Percentiles rank a stretch among this genome's conserved stretches.
These are phyloP conservation scores for Phenacoccus solenopsis DNA, from an alignment of 1,140 invertebrate genomes.

Conservation along the genomic window DNA sequence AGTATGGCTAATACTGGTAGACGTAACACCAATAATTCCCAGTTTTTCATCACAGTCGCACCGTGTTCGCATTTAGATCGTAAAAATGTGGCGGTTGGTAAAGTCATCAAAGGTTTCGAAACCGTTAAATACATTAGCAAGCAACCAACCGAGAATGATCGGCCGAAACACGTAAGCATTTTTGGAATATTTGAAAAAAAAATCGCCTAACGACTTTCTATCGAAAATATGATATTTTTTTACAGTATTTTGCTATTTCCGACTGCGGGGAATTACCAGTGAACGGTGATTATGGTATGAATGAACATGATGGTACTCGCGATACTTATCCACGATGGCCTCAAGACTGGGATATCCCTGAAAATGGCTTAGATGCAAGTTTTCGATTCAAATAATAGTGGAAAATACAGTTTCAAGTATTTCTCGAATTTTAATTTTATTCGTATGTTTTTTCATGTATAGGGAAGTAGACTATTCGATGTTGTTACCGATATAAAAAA, in stretches of 20 bases:
- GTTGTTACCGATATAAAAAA: conserved; percentile 48
- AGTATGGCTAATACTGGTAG: conserved; percentile 83
- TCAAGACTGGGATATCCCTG: conserved; percentile 47
- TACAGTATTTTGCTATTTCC: conserved; percentile 40
- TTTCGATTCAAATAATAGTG: conserved; percentile 16
- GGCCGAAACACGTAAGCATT: conserved; percentile 22
- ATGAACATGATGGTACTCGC: conserved; percentile 51
- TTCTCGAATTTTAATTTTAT: neutral
- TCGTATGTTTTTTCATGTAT: conserved; percentile 18
- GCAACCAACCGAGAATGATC: conserved; percentile 28
- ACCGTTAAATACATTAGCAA: conserved; percentile 51
- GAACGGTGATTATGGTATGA: conserved; percentile 47
- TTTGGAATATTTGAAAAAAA: conserved; percentile 7
- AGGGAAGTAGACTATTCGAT: conserved; percentile 30
- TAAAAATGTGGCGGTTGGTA: conserved; percentile 82
- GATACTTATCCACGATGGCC: conserved; percentile 62
- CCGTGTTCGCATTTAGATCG: conserved; percentile 74
- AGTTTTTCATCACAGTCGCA: conserved; percentile 86
- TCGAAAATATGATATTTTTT: conserved; percentile 7
- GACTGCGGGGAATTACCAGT: conserved; percentile 57
- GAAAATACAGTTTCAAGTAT: neutral
- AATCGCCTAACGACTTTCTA: neutral
- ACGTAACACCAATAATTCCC: conserved; percentile 78
- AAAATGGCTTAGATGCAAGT: conserved; percentile 21
- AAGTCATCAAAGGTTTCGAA: conserved; percentile 55